Evolutionary conservation across 2,888 invertebrate species (phyloP).

Genomic region (Empis livida): DNA sequence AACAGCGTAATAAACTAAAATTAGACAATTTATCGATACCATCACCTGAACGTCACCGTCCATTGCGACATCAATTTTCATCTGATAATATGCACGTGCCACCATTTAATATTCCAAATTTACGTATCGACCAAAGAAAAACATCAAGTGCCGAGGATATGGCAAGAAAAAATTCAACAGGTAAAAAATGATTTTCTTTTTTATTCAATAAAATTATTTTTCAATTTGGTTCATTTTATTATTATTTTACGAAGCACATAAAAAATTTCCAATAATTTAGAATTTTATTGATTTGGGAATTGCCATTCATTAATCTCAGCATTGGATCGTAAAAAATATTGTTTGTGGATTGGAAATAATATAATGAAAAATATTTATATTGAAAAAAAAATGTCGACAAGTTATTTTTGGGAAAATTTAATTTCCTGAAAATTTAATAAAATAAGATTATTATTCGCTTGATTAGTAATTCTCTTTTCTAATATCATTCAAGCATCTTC

Average conservation of each 20-base stretch:
- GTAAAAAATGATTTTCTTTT: constrained; percentile 30
- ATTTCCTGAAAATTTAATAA: too few relatives aligned
- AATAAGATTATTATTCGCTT: too few relatives aligned
- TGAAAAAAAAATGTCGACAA: too few relatives aligned
- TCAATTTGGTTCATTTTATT: background rate
- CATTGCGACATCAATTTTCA: constrained; percentile 67
- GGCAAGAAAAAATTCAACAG: constrained; percentile 75
- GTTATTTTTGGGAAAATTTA: too few relatives aligned
- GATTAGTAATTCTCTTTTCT: too few relatives aligned
- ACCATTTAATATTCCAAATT: constrained; percentile 78
- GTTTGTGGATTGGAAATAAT: too few relatives aligned
- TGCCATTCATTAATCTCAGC: too few relatives aligned
- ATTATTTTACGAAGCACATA: background rate
- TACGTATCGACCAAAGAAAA: constrained; percentile 74
- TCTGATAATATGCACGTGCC: constrained; percentile 76
- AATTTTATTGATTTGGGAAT: too few relatives aligned
- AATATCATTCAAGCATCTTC: too few relatives aligned
- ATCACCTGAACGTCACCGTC: constrained; percentile 62
- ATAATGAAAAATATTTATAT: too few relatives aligned
- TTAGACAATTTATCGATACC: constrained; percentile 63
- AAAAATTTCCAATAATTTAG: too few relatives aligned
- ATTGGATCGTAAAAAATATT: too few relatives aligned
- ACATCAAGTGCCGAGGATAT: constrained; percentile 86
- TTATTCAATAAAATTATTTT: background rate
- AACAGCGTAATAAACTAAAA: constrained; percentile 80